These are phyloP conservation scores for Potamarius usumacintae DNA, from an alignment of 2,113 vertebrate genomes.

Conservation along the genomic window DNA sequence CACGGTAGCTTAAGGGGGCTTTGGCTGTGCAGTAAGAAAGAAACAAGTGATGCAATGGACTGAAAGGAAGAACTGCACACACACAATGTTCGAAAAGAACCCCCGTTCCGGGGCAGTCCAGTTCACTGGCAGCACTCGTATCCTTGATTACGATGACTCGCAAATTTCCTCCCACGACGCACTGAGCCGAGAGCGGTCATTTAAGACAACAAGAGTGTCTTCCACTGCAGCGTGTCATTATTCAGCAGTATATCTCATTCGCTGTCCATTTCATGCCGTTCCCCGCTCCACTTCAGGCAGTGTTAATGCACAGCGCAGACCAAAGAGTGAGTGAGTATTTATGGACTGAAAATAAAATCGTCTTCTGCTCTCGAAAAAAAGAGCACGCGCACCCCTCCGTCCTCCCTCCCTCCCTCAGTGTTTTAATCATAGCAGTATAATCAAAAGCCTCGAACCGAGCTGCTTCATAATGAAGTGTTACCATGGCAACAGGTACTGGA, in stretches of 20 bases:
- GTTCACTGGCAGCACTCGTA: slow-evolving; percentile 58
- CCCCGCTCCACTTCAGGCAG: slow-evolving; percentile 38
- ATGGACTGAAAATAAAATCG: slow-evolving; percentile 43
- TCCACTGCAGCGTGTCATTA: slow-evolving; percentile 43
- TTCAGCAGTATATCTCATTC: slow-evolving; percentile 40
- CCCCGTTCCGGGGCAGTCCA: slow-evolving; percentile 62
- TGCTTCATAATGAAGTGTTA: slow-evolving; percentile 73
- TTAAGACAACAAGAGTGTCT: slow-evolving; percentile 48
- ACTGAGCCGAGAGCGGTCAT: slow-evolving; percentile 47
- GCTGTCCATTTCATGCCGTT: not conserved
- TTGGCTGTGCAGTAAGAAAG: slow-evolving; percentile 51
- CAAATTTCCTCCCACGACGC: slow-evolving; percentile 54
- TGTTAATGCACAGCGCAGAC: not conserved
- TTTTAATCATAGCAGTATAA: slow-evolving; percentile 70
- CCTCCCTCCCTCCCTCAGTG: slow-evolving; percentile 42
- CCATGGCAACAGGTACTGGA: slow-evolving; percentile 69
- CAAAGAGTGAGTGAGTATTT: slow-evolving; percentile 12
- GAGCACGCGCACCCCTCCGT: not conserved
- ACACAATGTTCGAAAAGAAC: slow-evolving; percentile 66
- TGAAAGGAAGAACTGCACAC: slow-evolving; percentile 56
- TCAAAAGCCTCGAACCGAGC: slow-evolving; percentile 64
- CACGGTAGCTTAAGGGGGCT: slow-evolving; percentile 39
- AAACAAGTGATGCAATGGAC: slow-evolving; percentile 47
- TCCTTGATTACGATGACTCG: slow-evolving; percentile 62
- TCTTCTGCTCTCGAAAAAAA: not conserved